Base-by-base conservation (phyloP, 2,113 vertebrate species). In the Australoheros scitulus region DNA sequence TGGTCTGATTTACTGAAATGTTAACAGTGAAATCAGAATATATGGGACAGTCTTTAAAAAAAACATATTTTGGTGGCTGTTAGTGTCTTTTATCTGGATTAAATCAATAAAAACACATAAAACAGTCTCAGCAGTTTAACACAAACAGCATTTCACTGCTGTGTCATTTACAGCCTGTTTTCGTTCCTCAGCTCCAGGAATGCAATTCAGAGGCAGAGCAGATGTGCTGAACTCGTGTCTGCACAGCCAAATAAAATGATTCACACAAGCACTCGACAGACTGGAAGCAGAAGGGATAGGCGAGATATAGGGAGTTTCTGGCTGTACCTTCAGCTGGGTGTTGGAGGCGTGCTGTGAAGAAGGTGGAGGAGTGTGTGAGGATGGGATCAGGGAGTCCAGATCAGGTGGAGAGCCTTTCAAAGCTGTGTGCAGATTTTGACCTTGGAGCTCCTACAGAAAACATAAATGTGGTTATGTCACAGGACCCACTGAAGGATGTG, bases 391-490 rank as follows among this genome's bases (percentile, higher is more conserved):
- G 17, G 78, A 78, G 43, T 83, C 2, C 26, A 83, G 89, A n/a
- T 65, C 56, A 61, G 80, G 32, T 81, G 92, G 75, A 81, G 88
- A 43, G 86, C 24, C 15, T 59, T 85, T 89, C 64, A 81, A 50
- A 76, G 86, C 47, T 52, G 90, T 74, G 0, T 43, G 85, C 52
- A 92, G 85, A 47, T 93, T 95, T 26, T 94, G 96, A 61, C 95
- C 95, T 82, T 95, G 95, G 38, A 96, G 88, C 84, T 97, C 97
- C 97, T 98, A 76, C 0, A 63, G 63, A 91, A 74, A 78, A 82
- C n/a, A 79, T 5, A 41, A 36, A 59, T 63, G 9, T 38, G 5
- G 18, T 41, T 60, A 5, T 57, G 17, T 65, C n/a, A 72, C 24
- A 78, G 43, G 56, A 59, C 6, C 5, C 10, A 52, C 26, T 20